Base-by-base conservation (phyloP, 2,797 vertebrate species). In the Poeciliopsis turneri region DNA sequence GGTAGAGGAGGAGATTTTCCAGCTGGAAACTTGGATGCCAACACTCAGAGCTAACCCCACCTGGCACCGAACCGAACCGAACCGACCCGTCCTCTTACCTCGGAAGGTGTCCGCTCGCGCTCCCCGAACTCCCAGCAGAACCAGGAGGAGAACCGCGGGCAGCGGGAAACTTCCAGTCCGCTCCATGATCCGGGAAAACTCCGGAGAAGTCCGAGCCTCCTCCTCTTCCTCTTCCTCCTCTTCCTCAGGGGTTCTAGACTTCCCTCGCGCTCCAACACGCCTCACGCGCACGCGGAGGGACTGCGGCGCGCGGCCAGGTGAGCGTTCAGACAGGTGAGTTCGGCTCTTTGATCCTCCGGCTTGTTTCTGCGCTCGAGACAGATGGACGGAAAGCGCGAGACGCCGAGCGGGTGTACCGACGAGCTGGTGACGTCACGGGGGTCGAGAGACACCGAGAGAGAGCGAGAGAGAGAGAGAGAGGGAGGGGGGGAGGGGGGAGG, bases 1-100 rank as follows among this genome's bases (percentile, higher is more conserved):
- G 53, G 53, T 28, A 28, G 55, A 57, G 55, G 28, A 69, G 41
- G 33, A 57, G 79, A 86, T 91, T 92, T 91, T 89, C 86, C 85
- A 74, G 83, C 82, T 92, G 90, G 88, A 91, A 93, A 92, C 88
- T 92, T 90, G 85, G 90, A 91, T 77, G 66, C 83, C 78, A 74
- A 84, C 78, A 75, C 72, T n/a, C 61, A 73, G 73, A 47, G 74
- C 87, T 36, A 36, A 36, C 20, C 2, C 9, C 16, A 23, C 69
- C 23, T 23, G 11, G 2, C 10, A 11, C 57, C 28, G 1, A 7
- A 53, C 51, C 51, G 49, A 41, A 5, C 77, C 64, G 20, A 43
- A 64, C 36, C 12, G 59, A 6, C 3, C 28, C 1, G 11, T 15
- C 43, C 5, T 0, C 84, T 85, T 84, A 92, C 91, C 91, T 89